Percentiles rank a stretch among this genome's conserved stretches.
phyloP scores from a whole-genome alignment of 2,797 vertebrate species.

The Naso thynnoides region DNA sequence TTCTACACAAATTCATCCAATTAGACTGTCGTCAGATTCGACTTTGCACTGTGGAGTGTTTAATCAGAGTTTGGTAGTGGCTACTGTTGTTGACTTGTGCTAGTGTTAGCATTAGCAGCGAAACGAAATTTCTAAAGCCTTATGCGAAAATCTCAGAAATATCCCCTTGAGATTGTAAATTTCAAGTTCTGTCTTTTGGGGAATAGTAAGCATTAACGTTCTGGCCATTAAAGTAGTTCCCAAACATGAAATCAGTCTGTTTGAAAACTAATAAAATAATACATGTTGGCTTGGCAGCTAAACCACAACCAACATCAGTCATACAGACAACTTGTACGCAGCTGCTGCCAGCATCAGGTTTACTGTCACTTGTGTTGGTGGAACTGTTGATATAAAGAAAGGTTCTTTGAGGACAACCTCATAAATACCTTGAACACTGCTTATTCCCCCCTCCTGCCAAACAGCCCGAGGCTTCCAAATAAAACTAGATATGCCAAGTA shows the following conservation, averaged over 20 bases:
- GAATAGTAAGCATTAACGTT: conserved; percentile 28
- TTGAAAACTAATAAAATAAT: conserved; percentile 66
- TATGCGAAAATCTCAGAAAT: too few relatives aligned
- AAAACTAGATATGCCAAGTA: conserved; percentile 76
- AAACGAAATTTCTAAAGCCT: too few relatives aligned
- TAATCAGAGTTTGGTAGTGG: too few relatives aligned
- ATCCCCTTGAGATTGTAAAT: conserved; percentile 13
- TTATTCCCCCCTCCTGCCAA: conserved; percentile 77
- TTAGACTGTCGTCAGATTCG: too few relatives aligned
- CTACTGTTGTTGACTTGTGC: too few relatives aligned
- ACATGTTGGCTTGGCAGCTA: conserved; percentile 51
- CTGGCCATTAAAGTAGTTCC: conserved; percentile 20
- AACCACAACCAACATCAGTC: conserved; percentile 59
- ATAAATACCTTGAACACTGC: conserved; percentile 81
- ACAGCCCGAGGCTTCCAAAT: conserved; percentile 75
- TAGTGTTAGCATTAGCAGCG: too few relatives aligned
- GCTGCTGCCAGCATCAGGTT: conserved; percentile 65
- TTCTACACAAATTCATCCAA: too few relatives aligned
- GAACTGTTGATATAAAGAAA: conserved; percentile 73
- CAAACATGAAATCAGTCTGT: conserved; percentile 52
- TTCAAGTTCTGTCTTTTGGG: conserved; percentile 9
- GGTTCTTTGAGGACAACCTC: conserved; percentile 84
- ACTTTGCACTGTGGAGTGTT: too few relatives aligned
- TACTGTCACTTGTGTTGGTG: conserved; percentile 73
- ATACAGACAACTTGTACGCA: conserved; percentile 70